Base-by-base conservation (phyloP, 2,888 invertebrate genomes). In the Cepaea hortensis region DNA sequence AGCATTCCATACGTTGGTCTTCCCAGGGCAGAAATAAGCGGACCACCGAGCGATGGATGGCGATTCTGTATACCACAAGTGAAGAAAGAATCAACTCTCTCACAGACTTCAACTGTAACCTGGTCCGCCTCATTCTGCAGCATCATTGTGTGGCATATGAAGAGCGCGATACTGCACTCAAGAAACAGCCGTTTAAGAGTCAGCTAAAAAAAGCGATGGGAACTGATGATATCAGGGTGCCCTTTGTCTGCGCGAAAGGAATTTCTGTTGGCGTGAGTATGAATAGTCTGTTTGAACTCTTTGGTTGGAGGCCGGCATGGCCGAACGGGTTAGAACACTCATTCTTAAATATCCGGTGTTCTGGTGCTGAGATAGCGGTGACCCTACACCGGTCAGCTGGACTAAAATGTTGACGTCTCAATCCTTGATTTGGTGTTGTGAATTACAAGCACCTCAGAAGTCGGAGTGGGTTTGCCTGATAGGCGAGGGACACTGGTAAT, bases 111-210 rank as follows among this genome's bases (percentile, higher is more conserved):
- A 61, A 70, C 6, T 85, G 85, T n/a, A 62, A 73, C 20, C 81
- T 85, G 18, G 75, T 80, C 0, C 81, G 85, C 48, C 68, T 85
- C 9, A 81, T 85, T 11, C 50, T 85, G 20, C 85, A 85, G 50
- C 85, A 81, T 61, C 81, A 85, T 50, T 81, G 62, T 68, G 81
- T 85, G 13, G 76, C 68, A 50, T 85, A 85, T 50, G 85, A 85
- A n/a, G 85, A 85, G 20, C 72, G 85, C n/a, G 85, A 85, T 50
- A 62, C 81, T 15, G 81, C 81, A n/a, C 75, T 85, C 15, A 35
- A 61, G 23, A 81, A 81, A n/a, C 48, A 46, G 48, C 50, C 13
- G 3, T 85, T 48, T 50, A 65, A 65, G 46, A 20, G 18, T 20
- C 75, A 85, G 46, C 68, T 85, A 3, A 62, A 75, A 73, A 20